Conservation (phyloP, 64 coral and sea anemone species). For the Montipora foliosa region DNA sequence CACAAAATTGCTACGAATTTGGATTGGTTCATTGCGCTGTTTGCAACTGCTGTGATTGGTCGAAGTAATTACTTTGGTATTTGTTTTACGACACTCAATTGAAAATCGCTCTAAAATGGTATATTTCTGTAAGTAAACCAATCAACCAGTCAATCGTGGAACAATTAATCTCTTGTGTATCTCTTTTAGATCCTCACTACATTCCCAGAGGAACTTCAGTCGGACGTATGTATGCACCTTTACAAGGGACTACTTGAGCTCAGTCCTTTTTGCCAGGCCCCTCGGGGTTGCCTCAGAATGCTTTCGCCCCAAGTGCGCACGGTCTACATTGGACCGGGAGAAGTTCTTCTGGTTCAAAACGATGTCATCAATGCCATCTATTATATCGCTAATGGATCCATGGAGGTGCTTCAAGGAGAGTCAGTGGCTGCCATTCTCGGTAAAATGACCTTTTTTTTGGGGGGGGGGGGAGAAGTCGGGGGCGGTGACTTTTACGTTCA, state of each 20-base stretch:
- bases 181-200: constrained; percentile 75
- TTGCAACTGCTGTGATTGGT: too few relatives aligned
- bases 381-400: constrained; percentile 80
- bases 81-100: too few relatives aligned
- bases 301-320: constrained; percentile 81
- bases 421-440: constrained; percentile 93
- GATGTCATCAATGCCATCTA: constrained; percentile 91
- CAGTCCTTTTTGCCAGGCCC: constrained; percentile 80
- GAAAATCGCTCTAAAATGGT: too few relatives aligned
- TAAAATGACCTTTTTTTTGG: background rate
- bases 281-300: constrained; percentile 79
- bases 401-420: constrained; percentile 95
- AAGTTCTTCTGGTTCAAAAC: constrained; percentile 83
- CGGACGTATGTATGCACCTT: constrained; percentile 91
- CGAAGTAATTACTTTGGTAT: too few relatives aligned
- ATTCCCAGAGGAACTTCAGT: constrained; percentile 85
- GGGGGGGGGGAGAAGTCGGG: too few relatives aligned
- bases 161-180: background rate
- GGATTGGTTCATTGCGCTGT: too few relatives aligned
- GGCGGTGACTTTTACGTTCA: too few relatives aligned
- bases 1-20: too few relatives aligned
- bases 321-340: constrained; percentile 88
- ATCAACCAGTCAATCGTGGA: background rate
- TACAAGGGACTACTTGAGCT: constrained; percentile 84
- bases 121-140: too few relatives aligned